phyloP scores from a whole-genome alignment of 1,140 invertebrate genomes.

The Drosophila aff. region DNA sequence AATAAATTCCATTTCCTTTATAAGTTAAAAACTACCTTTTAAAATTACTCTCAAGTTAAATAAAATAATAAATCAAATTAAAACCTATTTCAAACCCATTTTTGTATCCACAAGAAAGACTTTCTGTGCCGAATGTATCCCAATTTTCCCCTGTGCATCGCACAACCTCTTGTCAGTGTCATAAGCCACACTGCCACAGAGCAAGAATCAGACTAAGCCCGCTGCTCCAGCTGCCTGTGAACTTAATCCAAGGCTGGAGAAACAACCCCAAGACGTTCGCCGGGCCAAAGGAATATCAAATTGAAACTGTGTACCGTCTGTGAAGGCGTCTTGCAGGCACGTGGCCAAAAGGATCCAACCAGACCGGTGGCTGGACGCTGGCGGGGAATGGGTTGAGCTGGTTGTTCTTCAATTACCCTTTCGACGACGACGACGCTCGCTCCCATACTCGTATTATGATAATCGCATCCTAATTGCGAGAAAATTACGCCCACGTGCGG shows the following conservation, averaged over 20 bases:
- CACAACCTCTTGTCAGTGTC: slow-evolving; percentile 10
- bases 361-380: slow-evolving; percentile 20
- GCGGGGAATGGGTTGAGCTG: slow-evolving; percentile 40
- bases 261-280: slow-evolving; percentile 68
- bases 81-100: background rate
- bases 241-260: slow-evolving; percentile 65
- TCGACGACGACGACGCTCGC: slow-evolving; percentile 49
- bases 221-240: slow-evolving; percentile 31
- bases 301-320: slow-evolving; percentile 61
- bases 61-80: background rate
- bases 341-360: slow-evolving; percentile 43
- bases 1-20: no score
- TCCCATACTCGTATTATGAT: slow-evolving; percentile 80
- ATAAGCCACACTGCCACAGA: slow-evolving; percentile 27
- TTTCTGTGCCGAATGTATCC: background rate
- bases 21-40: no score
- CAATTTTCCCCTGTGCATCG: background rate
- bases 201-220: slow-evolving; percentile 24
- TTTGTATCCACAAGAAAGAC: background rate
- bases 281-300: slow-evolving; percentile 60
- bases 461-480: slow-evolving; percentile 85
- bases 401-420: slow-evolving; percentile 78
- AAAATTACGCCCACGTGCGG: slow-evolving; percentile 85
- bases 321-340: slow-evolving; percentile 67
- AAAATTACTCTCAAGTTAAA: background rate